A percentile compares a stretch with the other conserved stretches of the same genome.
Conservation (phyloP, 2,797 vertebrate species). For the Macropodus opercularis region DNA sequence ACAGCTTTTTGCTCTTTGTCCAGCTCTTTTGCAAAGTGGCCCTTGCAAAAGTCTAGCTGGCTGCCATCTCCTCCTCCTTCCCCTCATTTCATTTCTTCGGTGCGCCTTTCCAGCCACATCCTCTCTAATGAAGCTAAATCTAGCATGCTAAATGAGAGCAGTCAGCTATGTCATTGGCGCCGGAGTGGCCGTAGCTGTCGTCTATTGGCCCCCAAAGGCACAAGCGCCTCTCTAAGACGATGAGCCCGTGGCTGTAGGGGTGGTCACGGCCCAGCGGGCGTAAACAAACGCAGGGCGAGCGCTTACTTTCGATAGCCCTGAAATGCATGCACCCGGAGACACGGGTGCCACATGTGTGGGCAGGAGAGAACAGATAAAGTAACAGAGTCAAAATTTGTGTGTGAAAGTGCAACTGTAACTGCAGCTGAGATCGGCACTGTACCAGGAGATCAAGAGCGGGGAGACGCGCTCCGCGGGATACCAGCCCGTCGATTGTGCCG, state of each 20-base stretch:
- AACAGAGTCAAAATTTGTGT: slow-evolving; percentile 58
- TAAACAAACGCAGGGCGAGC: slow-evolving; percentile 41
- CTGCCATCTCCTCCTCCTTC: slow-evolving; percentile 59
- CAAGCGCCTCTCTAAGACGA: slow-evolving; percentile 64
- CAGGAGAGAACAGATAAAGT: slow-evolving; percentile 64
- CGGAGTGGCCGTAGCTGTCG: slow-evolving; percentile 65
- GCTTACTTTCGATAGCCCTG: slow-evolving; percentile 39
- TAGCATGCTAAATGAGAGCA: slow-evolving; percentile 86
- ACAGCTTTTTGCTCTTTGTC: slow-evolving; percentile 56
- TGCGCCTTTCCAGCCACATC: slow-evolving; percentile 77
- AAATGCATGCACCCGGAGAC: slow-evolving; percentile 38
- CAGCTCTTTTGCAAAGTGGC: slow-evolving; percentile 51
- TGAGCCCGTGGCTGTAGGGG: slow-evolving; percentile 51
- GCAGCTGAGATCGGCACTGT: slow-evolving; percentile 55
- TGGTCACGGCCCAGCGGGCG: slow-evolving; percentile 45
- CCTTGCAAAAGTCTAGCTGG: slow-evolving; percentile 52
- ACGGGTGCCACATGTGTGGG: slow-evolving; percentile 53
- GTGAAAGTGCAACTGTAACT: slow-evolving; percentile 68
- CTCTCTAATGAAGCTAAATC: slow-evolving; percentile 85
- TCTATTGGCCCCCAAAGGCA: slow-evolving; percentile 74
- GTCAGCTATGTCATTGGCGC: slow-evolving; percentile 85
- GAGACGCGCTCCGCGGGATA: slow-evolving; percentile 67
- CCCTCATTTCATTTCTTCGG: slow-evolving; percentile 80
- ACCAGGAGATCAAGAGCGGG: slow-evolving; percentile 64
- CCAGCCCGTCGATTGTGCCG: slow-evolving; percentile 68